Evolutionary conservation across 2,888 invertebrate genomes (phyloP).

Genomic region (Mechanitis mazaeus): DNA sequence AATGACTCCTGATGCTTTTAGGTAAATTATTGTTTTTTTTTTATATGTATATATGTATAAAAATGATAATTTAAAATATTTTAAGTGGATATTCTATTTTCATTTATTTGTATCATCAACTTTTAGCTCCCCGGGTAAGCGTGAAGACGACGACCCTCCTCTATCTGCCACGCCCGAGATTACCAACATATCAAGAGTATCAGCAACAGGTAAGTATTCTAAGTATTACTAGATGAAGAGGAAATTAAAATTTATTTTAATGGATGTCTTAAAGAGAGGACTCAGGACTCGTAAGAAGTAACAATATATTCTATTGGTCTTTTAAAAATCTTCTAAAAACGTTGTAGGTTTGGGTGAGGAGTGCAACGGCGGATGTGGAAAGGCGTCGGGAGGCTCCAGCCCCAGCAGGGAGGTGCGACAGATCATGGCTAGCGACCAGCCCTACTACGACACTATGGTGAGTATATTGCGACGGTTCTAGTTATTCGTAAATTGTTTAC

Average conservation of each 20-base stretch:
- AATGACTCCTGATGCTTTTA: slow-evolving; percentile 93
- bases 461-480: not conserved
- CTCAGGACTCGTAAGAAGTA: no score
- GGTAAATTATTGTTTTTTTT: slow-evolving; percentile 39
- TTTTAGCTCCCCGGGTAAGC: slow-evolving; percentile 65
- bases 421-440: slow-evolving; percentile 79
- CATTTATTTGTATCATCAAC: not conserved
- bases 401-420: slow-evolving; percentile 93
- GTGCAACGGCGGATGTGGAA: slow-evolving; percentile 29
- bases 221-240: no score
- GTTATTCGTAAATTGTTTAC: no score
- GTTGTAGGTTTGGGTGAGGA: slow-evolving; percentile 16
- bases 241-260: no score
- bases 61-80: no score
- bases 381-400: slow-evolving; percentile 89
- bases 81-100: not conserved
- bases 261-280: no score
- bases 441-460: slow-evolving; percentile 46
- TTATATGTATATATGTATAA: no score
- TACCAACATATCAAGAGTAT: slow-evolving; percentile 37
- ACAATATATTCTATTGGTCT: no score
- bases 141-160: slow-evolving; percentile 67
- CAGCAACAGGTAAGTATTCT: slow-evolving; percentile 39
- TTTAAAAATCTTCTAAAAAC: no score
- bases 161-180: slow-evolving; percentile 60